Evolutionary conservation across 2,888 invertebrate genomes (phyloP).

Genomic region (Halocaridina rubra): DNA sequence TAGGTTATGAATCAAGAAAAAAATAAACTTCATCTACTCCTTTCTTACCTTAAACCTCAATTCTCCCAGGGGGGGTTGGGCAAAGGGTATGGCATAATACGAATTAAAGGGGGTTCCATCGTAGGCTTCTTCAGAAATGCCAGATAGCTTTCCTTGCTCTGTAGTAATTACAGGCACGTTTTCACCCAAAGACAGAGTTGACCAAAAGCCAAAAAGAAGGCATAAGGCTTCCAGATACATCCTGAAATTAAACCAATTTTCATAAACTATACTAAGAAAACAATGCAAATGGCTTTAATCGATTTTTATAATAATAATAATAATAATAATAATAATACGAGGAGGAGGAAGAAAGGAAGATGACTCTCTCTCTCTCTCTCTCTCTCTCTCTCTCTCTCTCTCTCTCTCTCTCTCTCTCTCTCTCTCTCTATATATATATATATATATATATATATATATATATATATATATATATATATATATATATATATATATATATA

Average conservation of each 20-base stretch:
- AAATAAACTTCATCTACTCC: too few relatives aligned
- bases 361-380: not conserved
- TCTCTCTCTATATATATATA: not conserved
- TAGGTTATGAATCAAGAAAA: too few relatives aligned
- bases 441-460: not conserved
- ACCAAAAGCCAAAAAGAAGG: not conserved
- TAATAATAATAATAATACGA: too few relatives aligned
- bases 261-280: too few relatives aligned
- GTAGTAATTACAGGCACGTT: constrained; percentile 9
- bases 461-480: not conserved
- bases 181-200: not conserved
- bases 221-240: too few relatives aligned
- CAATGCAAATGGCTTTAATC: too few relatives aligned
- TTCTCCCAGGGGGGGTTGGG: constrained; percentile 26
- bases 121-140: not conserved
- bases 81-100: constrained; percentile 17
- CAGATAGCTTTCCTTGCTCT: not conserved
- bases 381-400: not conserved
- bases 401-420: not conserved
- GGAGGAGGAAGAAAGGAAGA: too few relatives aligned
- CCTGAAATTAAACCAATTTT: too few relatives aligned
- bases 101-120: constrained; percentile 1
- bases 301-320: too few relatives aligned
- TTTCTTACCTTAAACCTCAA: constrained; percentile 36
- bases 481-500: not conserved